Conservation (phyloP, 1,140 invertebrate species). For the Aphis craccivora region DNA sequence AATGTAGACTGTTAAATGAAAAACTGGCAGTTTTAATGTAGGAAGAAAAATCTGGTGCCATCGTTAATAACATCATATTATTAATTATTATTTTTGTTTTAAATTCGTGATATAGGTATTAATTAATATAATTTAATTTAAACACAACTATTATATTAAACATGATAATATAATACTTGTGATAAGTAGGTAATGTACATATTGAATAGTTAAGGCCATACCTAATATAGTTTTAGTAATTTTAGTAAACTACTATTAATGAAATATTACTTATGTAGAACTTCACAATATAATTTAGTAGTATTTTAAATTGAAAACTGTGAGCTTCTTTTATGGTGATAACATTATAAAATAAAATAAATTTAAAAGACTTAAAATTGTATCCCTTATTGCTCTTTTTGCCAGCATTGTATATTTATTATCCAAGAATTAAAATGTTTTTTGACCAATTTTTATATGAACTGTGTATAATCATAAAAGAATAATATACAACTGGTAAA, state of each 20-base stretch:
- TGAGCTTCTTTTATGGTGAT: conserved; percentile 58
- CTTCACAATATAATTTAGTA: conserved; percentile 45
- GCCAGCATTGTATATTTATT: conserved; percentile 17
- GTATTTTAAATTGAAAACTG: conserved; percentile 51
- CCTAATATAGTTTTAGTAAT: conserved; percentile 40
- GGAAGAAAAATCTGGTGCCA: conserved; percentile 44
- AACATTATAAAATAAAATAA: conserved; percentile 30
- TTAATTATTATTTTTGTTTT: conserved; percentile 10
- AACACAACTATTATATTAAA: conserved; percentile 41
- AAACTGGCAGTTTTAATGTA: conserved; percentile 10
- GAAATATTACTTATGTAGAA: conserved; percentile 42
- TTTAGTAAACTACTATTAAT: conserved; percentile 46
- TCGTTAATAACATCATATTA: conserved; percentile 41
- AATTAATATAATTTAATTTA: conserved; percentile 48
- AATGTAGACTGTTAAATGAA: conserved; percentile 12
- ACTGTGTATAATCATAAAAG: conserved; percentile 13
- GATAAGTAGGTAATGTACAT: conserved; percentile 50
- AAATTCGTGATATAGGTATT: conserved; percentile 53
- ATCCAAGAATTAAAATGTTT: conserved; percentile 8
- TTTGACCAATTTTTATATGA: conserved; percentile 38
- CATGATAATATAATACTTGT: conserved; percentile 30
- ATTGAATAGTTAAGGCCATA: conserved; percentile 33
- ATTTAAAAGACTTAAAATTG: conserved; percentile 53
- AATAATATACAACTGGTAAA: conserved; percentile 3
- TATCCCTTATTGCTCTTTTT: conserved; percentile 24